Conservation (phyloP, 1,140 invertebrate species). For the Drosophila navojoa region DNA sequence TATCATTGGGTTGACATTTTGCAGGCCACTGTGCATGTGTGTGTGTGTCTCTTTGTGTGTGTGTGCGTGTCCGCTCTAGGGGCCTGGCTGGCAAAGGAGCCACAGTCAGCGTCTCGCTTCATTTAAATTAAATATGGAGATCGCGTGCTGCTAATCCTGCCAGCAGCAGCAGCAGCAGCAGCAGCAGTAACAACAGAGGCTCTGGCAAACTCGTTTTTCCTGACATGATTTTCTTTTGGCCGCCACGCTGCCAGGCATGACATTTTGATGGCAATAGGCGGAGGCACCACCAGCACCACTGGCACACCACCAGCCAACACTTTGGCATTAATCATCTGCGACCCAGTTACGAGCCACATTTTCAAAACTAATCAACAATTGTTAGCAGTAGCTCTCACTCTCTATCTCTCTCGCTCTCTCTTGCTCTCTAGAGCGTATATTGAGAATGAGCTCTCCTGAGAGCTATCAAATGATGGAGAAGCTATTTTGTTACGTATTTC, state of each 20-base stretch:
- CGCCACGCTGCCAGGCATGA: slow-evolving; percentile 37
- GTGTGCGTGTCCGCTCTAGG: slow-evolving; percentile 61
- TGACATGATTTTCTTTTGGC: slow-evolving; percentile 67
- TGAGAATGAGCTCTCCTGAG: not conserved
- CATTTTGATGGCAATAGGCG: slow-evolving; percentile 48
- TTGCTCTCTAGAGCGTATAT: not conserved
- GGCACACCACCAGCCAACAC: slow-evolving; percentile 14
- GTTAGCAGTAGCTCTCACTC: slow-evolving; percentile 11
- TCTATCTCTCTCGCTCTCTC: not conserved
- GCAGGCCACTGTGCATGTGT: slow-evolving; percentile 53
- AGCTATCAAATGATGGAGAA: not conserved
- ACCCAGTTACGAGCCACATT: slow-evolving; percentile 56
- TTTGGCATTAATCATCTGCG: slow-evolving; percentile 62
- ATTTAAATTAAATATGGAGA: slow-evolving; percentile 83
- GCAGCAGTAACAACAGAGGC: slow-evolving; percentile 1
- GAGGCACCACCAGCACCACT: slow-evolving; percentile 36
- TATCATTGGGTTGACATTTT: slow-evolving; percentile 82
- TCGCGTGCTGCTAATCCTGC: slow-evolving; percentile 80
- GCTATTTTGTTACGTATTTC: too few relatives aligned
- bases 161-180: slow-evolving; percentile 9
- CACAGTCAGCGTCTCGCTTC: slow-evolving; percentile 35
- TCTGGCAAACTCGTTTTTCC: slow-evolving; percentile 56
- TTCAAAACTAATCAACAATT: slow-evolving; percentile 27
- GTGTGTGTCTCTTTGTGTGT: slow-evolving; percentile 5
- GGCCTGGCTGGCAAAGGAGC: slow-evolving; percentile 16